Conservation (phyloP, 2,113 vertebrate genomes). For the Phrynocephalus versicolor region DNA sequence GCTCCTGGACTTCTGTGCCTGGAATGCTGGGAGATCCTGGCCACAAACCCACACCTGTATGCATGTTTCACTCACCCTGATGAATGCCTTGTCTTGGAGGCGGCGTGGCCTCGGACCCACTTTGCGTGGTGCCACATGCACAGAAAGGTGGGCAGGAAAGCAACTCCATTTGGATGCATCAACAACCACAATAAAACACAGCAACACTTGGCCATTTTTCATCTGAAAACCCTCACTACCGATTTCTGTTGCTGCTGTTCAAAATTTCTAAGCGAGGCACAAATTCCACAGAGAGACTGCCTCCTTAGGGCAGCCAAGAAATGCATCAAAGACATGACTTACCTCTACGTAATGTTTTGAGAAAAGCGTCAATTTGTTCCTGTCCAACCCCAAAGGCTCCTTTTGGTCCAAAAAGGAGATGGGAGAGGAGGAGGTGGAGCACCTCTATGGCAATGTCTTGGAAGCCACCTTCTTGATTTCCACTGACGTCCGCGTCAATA, state of each 20-base stretch:
- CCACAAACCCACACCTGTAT: no score
- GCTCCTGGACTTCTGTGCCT: no score
- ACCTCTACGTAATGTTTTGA: constrained; percentile 99
- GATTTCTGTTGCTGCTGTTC: background rate
- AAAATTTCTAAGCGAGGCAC: background rate
- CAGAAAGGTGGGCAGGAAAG: no score
- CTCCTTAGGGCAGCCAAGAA: background rate
- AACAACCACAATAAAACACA: background rate
- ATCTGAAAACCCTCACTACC: background rate
- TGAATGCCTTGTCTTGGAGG: no score
- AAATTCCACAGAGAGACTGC: background rate
- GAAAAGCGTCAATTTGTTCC: constrained; percentile 98
- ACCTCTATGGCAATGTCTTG: constrained; percentile 99
- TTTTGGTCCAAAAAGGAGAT: constrained; percentile 99
- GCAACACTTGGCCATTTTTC: background rate
- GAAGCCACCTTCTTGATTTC: constrained; percentile 99
- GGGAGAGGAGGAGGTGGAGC: constrained; percentile 98
- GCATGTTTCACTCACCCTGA: no score
- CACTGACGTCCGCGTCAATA: constrained; percentile 97
- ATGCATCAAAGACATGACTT: constrained; percentile 6
- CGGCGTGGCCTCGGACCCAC: no score
- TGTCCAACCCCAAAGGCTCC: constrained; percentile 98
- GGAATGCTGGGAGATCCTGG: no score
- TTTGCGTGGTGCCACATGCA: background rate
- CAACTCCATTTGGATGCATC: background rate